Base-by-base conservation (phyloP, 2,888 invertebrate genomes). In the Onthophagus sagittarius region DNA sequence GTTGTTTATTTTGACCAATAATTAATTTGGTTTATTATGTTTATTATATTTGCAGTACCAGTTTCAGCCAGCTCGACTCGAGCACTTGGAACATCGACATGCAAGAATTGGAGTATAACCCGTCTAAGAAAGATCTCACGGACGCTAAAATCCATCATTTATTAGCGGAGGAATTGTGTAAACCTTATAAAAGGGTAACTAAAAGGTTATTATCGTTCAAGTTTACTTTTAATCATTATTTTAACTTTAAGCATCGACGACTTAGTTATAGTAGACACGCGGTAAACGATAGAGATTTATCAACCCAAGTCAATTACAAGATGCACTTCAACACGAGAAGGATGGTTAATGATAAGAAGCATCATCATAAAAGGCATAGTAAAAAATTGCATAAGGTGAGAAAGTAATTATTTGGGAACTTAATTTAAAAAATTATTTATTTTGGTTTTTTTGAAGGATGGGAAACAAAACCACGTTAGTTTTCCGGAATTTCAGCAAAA, bases 131-230 rank as follows among this genome's bases (percentile, higher is more conserved):
- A 85, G 97, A 97, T 86, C 87, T 96, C 74, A 96, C 96, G 0
- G 97, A 97, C 84, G 96, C 95, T n/a, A 93, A 92, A 85, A 95
- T 97, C 79, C 97, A 97, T 85, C 97, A 97, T 85, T 88, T 98
- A 65, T 88, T 97, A 63, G 94, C 95, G 2, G 95, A 96, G 85
- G 96, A 96, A 85, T 86, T 96, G 63, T 93, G 93, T 85, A 95
- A 95, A 85, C 95, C 97, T 6, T 93, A 94, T 81, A 89, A 93
- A 88, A 89, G 95, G 87, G 94, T 94, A 89, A 88, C 91, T 85
- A 31, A 23, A n/a, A 64, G 9, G 13, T 73, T 71, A 39, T 15
- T 31, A 4, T 13, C 6, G 9, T 62, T 31, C n/a, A 39, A 7
- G 31, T 71, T 31, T 15, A 63, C 23, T 71, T 15, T 31, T 13